Evolutionary conservation across 2,888 invertebrate species (phyloP).

Genomic region (Trichogramma dendrolimi): DNA sequence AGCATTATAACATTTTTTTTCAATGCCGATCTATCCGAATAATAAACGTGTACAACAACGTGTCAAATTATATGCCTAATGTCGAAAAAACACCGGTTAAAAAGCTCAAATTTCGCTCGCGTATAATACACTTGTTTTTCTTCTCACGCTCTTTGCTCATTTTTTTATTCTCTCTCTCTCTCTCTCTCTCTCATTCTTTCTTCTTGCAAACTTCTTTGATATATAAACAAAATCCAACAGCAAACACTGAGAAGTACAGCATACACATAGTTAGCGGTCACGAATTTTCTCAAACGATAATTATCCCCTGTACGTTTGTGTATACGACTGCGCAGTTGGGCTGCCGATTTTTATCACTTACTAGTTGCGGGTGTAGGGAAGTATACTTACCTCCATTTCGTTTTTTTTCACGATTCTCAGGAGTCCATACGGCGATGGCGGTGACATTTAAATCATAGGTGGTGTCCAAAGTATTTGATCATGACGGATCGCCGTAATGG

Average conservation of each 20-base stretch:
- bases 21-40: constrained; percentile 49
- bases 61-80: constrained; percentile 50
- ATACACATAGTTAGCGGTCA: no score
- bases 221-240: no score
- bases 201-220: neutral
- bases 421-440: constrained; percentile 17
- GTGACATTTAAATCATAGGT: constrained; percentile 51
- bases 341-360: no score
- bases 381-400: no score
- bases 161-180: constrained; percentile 4
- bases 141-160: constrained; percentile 1
- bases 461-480: constrained; percentile 38
- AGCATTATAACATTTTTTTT: constrained; percentile 27
- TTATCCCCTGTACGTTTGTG: no score
- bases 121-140: neutral
- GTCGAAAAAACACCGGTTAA: constrained; percentile 20
- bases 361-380: no score
- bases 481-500: constrained; percentile 45
- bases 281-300: no score
- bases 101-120: constrained; percentile 14
- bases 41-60: constrained; percentile 53
- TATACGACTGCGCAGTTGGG: no score
- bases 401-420: no score
- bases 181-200: neutral
- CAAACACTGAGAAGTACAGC: no score